Percentiles rank a stretch among this genome's conserved stretches.
phyloP scores from a whole-genome alignment of 2,113 vertebrate genomes.

The Mesocricetus auratus region DNA sequence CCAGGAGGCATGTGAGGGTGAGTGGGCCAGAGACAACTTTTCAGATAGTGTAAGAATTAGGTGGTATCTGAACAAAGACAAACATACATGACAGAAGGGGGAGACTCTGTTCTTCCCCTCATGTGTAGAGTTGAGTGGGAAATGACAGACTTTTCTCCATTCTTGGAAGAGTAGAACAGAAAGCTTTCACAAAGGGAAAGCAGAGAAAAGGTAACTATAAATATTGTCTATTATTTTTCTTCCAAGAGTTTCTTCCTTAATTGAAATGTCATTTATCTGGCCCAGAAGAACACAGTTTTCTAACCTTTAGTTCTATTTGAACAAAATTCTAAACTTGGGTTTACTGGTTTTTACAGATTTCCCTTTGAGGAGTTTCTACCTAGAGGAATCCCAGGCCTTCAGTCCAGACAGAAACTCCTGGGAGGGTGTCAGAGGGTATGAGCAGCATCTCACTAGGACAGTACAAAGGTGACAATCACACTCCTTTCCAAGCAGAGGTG shows the following conservation, averaged over 20 bases:
- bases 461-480: slow-evolving; percentile 6
- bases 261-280: slow-evolving; percentile 10
- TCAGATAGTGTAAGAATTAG: slow-evolving; percentile 64
- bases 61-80: slow-evolving; percentile 44
- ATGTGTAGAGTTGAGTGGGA: slow-evolving; percentile 19
- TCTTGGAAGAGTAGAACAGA: slow-evolving; percentile 28
- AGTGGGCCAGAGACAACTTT: slow-evolving; percentile 62
- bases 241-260: background rate
- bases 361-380: slow-evolving; percentile 65
- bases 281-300: slow-evolving; percentile 25
- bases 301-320: slow-evolving; percentile 1
- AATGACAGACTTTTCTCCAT: slow-evolving; percentile 51
- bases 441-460: background rate
- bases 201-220: background rate
- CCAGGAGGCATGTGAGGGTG: slow-evolving; percentile 32
- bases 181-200: slow-evolving; percentile 43
- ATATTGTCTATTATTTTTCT: slow-evolving; percentile 34
- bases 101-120: slow-evolving; percentile 19
- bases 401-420: slow-evolving; percentile 21
- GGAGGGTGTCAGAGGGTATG: background rate
- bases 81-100: slow-evolving; percentile 69
- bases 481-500: background rate
- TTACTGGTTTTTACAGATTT: slow-evolving; percentile 69
- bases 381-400: slow-evolving; percentile 60
- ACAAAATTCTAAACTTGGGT: slow-evolving; percentile 65